Conservation (phyloP, 2,113 vertebrate species). For the Turdus rufiventris region DNA sequence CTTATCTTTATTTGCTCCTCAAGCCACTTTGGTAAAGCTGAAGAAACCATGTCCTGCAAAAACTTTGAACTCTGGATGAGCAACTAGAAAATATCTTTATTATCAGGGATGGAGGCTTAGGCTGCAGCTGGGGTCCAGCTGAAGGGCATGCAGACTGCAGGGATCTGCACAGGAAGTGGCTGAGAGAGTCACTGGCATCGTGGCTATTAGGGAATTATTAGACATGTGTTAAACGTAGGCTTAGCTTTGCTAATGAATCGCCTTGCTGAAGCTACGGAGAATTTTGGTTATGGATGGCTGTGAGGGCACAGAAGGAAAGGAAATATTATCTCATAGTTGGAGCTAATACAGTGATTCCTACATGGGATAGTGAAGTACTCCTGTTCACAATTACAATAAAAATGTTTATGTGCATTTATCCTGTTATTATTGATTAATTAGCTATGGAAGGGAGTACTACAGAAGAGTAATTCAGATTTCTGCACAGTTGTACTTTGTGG, state of each 20-base stretch:
- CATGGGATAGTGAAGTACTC: neutral
- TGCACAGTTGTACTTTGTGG: neutral
- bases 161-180: slow-evolving; percentile 42
- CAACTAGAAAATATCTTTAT: slow-evolving; percentile 35
- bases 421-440: neutral
- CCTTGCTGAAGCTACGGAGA: neutral
- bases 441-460: neutral
- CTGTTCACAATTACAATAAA: neutral
- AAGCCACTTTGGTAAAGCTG: slow-evolving; percentile 40
- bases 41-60: slow-evolving; percentile 50
- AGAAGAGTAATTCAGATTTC: neutral
- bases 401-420: neutral
- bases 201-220: slow-evolving; percentile 44
- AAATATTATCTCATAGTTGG: neutral
- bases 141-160: neutral
- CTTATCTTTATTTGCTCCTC: slow-evolving; percentile 67
- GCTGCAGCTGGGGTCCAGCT: slow-evolving; percentile 30
- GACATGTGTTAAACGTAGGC: slow-evolving; percentile 12
- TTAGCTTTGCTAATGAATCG: slow-evolving; percentile 7
- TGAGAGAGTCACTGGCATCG: neutral
- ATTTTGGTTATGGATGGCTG: neutral
- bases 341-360: neutral
- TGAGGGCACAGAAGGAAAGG: neutral
- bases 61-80: slow-evolving; percentile 62
- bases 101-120: neutral